These are phyloP conservation scores for Pyrochroa serraticornis DNA, from an alignment of 2,888 invertebrate species.

Conservation along the genomic window DNA sequence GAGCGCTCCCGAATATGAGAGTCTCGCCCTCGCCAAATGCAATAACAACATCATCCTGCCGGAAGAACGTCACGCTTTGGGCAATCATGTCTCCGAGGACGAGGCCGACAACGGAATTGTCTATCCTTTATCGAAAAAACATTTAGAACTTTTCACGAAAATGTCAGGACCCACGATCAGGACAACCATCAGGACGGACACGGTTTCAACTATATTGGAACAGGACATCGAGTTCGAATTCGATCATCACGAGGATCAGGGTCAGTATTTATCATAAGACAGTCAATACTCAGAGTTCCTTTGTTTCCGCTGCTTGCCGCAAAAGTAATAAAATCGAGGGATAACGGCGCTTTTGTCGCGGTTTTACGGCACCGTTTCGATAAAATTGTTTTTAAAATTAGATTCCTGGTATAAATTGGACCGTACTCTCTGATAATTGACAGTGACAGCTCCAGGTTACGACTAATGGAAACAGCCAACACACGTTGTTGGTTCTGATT, in stretches of 20 bases:
- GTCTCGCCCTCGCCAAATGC: slow-evolving; percentile 12
- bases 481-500: too few species aligned
- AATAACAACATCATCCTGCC: slow-evolving; percentile 9
- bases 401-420: too few species aligned
- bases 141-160: slow-evolving; percentile 49
- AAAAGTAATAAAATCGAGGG: not conserved
- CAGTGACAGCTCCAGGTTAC: too few species aligned
- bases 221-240: slow-evolving; percentile 48
- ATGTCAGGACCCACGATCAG: slow-evolving; percentile 38
- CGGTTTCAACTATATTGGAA: slow-evolving; percentile 54
- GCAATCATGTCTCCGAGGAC: slow-evolving; percentile 6
- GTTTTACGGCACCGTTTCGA: too few species aligned
- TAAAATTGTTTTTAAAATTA: too few species aligned
- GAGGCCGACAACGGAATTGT: slow-evolving; percentile 35
- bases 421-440: too few species aligned
- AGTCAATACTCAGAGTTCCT: not conserved
- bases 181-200: slow-evolving; percentile 52
- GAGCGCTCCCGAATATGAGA: slow-evolving; percentile 6
- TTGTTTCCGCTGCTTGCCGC: not conserved
- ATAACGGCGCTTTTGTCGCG: slow-evolving; percentile 3
- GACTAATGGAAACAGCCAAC: too few species aligned
- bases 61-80: not conserved
- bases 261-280: slow-evolving; percentile 28
- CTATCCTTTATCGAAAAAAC: slow-evolving; percentile 47
- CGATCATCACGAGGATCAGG: slow-evolving; percentile 37